These are phyloP conservation scores for Microcaecilia unicolor DNA, from an alignment of 2,797 vertebrate genomes.

Conservation along the genomic window DNA sequence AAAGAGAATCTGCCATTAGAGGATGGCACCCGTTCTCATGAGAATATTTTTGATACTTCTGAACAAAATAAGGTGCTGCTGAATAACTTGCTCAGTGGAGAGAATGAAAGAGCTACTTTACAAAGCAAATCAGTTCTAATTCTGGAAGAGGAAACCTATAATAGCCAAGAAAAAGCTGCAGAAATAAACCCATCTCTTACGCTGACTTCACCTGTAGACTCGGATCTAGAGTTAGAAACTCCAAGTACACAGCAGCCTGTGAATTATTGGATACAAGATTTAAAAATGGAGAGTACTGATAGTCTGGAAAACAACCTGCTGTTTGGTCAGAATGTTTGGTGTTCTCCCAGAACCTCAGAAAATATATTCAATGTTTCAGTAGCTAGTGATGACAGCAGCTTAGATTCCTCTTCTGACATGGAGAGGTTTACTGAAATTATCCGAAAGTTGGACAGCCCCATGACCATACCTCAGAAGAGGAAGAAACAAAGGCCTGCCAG, in stretches of 20 bases:
- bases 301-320: background rate
- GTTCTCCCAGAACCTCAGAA: slow-evolving; percentile 11
- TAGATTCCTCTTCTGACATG: slow-evolving; percentile 69
- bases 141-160: too few species aligned
- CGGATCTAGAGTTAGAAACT: slow-evolving; percentile 18
- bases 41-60: too few species aligned
- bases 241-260: slow-evolving; percentile 12
- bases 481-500: slow-evolving; percentile 61
- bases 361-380: slow-evolving; percentile 43
- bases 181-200: too few species aligned
- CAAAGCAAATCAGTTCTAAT: too few species aligned
- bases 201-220: too few species aligned
- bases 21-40: too few species aligned
- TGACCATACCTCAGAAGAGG: slow-evolving; percentile 73
- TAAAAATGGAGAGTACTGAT: slow-evolving; percentile 14
- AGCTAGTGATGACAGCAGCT: slow-evolving; percentile 54
- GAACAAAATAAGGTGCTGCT: too few species aligned
- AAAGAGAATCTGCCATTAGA: too few species aligned
- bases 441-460: slow-evolving; percentile 69
- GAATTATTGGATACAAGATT: slow-evolving; percentile 16
- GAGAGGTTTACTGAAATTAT: slow-evolving; percentile 81
- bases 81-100: too few species aligned
- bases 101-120: too few species aligned
- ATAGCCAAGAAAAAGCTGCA: too few species aligned
- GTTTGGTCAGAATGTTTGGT: slow-evolving; percentile 30